Percentiles rank a stretch among this genome's conserved stretches.
phyloP scores from a whole-genome alignment of 2,113 vertebrate genomes.

The Hyperopisus bebe region DNA sequence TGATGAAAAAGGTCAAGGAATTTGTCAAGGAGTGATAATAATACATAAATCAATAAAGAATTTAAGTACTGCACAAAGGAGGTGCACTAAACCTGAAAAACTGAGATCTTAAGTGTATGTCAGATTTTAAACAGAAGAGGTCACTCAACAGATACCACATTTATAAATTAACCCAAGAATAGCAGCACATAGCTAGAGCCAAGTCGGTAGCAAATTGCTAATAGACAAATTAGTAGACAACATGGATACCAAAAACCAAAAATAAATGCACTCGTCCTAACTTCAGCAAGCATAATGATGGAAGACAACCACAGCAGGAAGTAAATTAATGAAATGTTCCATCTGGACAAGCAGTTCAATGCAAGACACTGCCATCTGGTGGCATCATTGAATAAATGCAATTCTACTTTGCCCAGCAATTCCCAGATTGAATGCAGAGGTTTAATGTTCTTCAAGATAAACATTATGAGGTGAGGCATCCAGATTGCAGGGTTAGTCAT shows the following conservation, averaged over 20 bases:
- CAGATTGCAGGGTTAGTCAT: background rate
- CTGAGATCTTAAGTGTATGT: background rate
- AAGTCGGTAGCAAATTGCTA: background rate
- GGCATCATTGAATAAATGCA: background rate
- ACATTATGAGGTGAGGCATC: background rate
- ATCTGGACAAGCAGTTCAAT: background rate
- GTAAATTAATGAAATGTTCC: background rate
- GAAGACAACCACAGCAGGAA: background rate
- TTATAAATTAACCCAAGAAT: background rate
- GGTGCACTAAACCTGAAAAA: background rate
- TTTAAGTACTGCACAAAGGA: background rate
- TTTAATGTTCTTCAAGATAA: background rate
- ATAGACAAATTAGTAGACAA: background rate
- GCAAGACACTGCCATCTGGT: slow-evolving; percentile 18
- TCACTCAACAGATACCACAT: background rate
- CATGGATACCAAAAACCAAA: background rate
- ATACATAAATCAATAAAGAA: background rate
- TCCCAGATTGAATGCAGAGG: background rate
- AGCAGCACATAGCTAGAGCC: background rate
- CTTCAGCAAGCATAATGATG: slow-evolving; percentile 8
- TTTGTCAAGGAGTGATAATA: background rate
- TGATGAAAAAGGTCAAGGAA: background rate
- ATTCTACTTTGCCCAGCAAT: background rate
- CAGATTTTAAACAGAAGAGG: background rate
- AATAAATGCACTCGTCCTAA: background rate